phyloP scores from a whole-genome alignment of 2,113 vertebrate species.

The Sterrhoptilus dennistouni region DNA sequence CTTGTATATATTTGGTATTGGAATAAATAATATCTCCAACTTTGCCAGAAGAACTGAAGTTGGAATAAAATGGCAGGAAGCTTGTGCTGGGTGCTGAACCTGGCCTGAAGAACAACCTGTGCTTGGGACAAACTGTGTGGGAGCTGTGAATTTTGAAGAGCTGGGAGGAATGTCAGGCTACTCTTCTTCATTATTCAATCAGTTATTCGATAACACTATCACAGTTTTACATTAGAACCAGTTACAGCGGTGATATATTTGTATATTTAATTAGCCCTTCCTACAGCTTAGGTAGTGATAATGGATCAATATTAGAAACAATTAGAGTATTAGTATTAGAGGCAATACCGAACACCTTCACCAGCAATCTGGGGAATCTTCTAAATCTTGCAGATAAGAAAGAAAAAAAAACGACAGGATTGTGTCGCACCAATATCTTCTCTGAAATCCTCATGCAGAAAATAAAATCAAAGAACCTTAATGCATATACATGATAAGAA shows the following conservation, averaged over 20 bases:
- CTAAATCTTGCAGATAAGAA: background rate
- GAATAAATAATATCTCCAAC: background rate
- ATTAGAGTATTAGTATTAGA: too few relatives aligned
- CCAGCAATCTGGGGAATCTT: background rate
- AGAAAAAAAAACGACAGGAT: background rate
- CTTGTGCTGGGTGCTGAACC: background rate
- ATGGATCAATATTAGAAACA: background rate
- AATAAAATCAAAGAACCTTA: background rate
- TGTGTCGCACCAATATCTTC: background rate
- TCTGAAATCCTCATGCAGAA: background rate
- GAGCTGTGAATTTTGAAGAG: background rate
- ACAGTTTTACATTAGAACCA: background rate
- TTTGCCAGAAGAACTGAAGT: background rate
- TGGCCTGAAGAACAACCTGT: fast-evolving
- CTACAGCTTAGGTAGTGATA: background rate
- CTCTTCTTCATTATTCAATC: background rate
- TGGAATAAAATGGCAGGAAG: background rate
- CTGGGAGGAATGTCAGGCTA: background rate
- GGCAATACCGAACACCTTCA: background rate
- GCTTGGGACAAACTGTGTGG: background rate
- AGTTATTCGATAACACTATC: background rate
- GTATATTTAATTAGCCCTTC: background rate
- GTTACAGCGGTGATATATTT: background rate
- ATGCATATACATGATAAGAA: background rate
- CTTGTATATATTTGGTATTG: fast-evolving